These are phyloP conservation scores for Drosophila peninsularis DNA, from an alignment of 2,888 invertebrate species.

Conservation along the genomic window DNA sequence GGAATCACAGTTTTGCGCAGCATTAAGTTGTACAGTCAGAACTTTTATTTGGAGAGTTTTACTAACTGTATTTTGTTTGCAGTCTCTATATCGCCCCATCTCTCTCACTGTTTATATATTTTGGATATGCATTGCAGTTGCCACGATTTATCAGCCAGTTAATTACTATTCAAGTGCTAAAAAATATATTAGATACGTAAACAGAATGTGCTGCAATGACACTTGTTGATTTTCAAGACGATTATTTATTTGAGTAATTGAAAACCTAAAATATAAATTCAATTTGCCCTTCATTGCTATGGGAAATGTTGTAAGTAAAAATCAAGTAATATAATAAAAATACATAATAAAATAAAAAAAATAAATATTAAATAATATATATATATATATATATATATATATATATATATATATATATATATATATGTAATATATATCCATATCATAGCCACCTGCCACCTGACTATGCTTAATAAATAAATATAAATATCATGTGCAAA, in stretches of 20 bases:
- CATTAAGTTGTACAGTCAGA: slow-evolving; percentile 14
- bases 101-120: not conserved
- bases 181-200: not conserved
- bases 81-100: too few relatives aligned
- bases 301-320: not conserved
- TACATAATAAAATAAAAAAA: too few relatives aligned
- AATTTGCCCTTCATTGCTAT: not conserved
- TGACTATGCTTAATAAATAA: not conserved
- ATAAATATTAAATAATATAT: too few relatives aligned
- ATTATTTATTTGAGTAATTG: not conserved
- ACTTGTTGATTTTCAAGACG: not conserved
- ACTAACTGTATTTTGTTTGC: not conserved
- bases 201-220: not conserved
- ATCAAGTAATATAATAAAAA: too few relatives aligned
- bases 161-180: not conserved
- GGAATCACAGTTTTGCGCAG: slow-evolving; percentile 3
- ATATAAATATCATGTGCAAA: slow-evolving; percentile 12
- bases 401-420: not conserved
- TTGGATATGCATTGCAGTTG: not conserved
- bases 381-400: not conserved
- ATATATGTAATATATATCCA: not conserved
- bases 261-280: not conserved
- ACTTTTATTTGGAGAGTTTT: not conserved
- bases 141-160: not conserved
- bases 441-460: not conserved